Conservation (phyloP, 2,888 invertebrate species). For the Melanophora roralis region DNA sequence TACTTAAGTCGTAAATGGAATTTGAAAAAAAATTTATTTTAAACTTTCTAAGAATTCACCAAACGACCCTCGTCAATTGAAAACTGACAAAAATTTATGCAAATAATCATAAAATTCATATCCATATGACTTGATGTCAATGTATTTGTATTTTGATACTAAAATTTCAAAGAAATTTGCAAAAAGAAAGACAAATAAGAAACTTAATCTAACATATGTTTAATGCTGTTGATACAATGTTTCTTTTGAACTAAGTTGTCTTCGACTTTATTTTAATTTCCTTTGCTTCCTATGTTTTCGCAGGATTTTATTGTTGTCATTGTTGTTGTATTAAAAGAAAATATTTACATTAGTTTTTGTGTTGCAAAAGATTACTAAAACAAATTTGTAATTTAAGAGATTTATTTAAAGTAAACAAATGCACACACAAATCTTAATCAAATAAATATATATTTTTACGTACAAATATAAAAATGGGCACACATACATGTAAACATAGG, state of each 20-base stretch:
- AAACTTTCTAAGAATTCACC: background rate
- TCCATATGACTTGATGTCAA: constrained; percentile 15
- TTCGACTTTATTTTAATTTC: background rate
- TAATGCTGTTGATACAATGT: constrained; percentile 22
- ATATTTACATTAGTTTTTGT: constrained; percentile 17
- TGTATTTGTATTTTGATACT: constrained; percentile 19
- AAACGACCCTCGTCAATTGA: background rate
- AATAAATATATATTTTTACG: background rate
- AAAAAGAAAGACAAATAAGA: constrained; percentile 2
- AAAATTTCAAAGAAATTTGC: constrained; percentile 12
- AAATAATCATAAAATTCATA: constrained; percentile 16
- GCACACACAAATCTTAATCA: background rate
- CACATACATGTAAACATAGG: background rate
- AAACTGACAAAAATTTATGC: background rate
- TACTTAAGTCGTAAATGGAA: too few species aligned
- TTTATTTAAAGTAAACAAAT: constrained; percentile 28
- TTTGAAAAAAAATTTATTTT: too few species aligned
- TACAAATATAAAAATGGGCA: too few species aligned
- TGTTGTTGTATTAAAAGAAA: background rate
- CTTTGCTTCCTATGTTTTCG: background rate
- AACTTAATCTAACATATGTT: constrained; percentile 17
- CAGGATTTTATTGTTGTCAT: background rate
- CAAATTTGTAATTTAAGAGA: constrained; percentile 31
- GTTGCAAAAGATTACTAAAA: constrained; percentile 35
- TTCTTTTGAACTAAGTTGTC: background rate